Evolutionary conservation across 1,140 invertebrate genomes (phyloP).

Genomic region (Caenorhabditis latens): DNA sequence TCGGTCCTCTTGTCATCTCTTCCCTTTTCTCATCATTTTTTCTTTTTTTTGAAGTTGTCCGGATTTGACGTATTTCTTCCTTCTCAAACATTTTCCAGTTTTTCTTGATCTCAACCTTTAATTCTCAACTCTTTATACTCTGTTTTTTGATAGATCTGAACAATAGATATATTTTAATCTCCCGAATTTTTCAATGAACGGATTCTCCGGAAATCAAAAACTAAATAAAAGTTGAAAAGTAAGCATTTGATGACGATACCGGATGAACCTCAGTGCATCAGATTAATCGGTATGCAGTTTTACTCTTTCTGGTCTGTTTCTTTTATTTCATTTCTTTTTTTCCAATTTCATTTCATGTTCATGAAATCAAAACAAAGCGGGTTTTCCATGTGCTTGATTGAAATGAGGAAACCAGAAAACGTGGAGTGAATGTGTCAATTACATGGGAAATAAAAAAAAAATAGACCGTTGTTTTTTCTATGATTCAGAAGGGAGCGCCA

Average conservation of each 20-base stretch:
- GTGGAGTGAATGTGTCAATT: conserved; percentile 50
- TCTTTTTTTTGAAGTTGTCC: too few species aligned
- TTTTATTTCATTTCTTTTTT: neutral
- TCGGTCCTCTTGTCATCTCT: neutral
- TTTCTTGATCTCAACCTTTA: neutral
- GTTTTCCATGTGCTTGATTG: neutral
- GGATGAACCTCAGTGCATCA: conserved; percentile 30
- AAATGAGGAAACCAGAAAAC: conserved; percentile 24
- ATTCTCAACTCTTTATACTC: neutral
- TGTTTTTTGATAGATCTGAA: conserved; percentile 13
- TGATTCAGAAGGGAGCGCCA: neutral
- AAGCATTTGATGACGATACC: conserved; percentile 34
- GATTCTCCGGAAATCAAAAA: neutral
- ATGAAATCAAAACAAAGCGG: neutral
- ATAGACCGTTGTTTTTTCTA: neutral
- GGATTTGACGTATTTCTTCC: neutral
- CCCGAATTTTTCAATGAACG: neutral
- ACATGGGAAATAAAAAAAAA: neutral
- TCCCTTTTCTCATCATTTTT: neutral
- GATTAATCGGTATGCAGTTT: neutral
- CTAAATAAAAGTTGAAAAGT: conserved; percentile 1
- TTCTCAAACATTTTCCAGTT: neutral
- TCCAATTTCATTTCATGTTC: neutral
- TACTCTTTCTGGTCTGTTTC: conserved; percentile 15
- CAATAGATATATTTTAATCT: conserved; percentile 13